A percentile compares a stretch with the other conserved stretches of the same genome.
These are phyloP conservation scores for Panagrolaimus sp. DNA, from an alignment of 1,140 invertebrate species.

Conservation along the genomic window DNA sequence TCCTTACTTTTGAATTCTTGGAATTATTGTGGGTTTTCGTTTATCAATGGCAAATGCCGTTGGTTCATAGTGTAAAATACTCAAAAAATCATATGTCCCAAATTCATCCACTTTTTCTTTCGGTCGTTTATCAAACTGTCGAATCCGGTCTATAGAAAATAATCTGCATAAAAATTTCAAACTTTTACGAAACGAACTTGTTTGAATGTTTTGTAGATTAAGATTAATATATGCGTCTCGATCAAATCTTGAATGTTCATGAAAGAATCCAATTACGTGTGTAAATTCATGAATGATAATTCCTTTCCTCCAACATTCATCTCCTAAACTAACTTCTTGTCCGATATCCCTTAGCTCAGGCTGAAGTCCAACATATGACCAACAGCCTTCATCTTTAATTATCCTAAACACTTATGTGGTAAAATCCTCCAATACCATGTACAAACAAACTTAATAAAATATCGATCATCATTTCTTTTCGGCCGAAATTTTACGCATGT, in stretches of 20 bases:
- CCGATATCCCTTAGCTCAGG: conserved; percentile 19
- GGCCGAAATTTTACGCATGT: conserved; percentile 27
- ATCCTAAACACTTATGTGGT: background rate
- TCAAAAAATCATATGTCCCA: conserved; percentile 26
- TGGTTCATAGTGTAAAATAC: conserved; percentile 31
- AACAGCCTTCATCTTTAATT: conserved; percentile 18
- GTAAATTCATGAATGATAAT: conserved; percentile 29
- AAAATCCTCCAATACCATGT: conserved; percentile 8
- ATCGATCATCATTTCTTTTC: conserved; percentile 12
- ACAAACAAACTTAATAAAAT: conserved; percentile 22
- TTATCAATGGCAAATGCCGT: conserved; percentile 31
- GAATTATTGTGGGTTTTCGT: conserved; percentile 20
- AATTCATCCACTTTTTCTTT: conserved; percentile 17
- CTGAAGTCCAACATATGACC: conserved; percentile 30
- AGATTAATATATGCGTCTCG: conserved; percentile 24
- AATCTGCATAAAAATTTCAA: too few relatives aligned
- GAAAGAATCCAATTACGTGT: conserved; percentile 29
- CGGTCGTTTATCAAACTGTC: conserved; percentile 25
- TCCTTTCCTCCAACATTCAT: conserved; percentile 25
- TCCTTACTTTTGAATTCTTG: conserved; percentile 11
- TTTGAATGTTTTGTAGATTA: conserved; percentile 23
- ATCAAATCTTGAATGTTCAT: conserved; percentile 31
- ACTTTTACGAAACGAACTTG: conserved; percentile 20
- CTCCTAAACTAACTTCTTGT: conserved; percentile 24
- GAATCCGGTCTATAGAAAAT: conserved; percentile 24